phyloP scores from a whole-genome alignment of 2,797 vertebrate genomes.

The Gambusia yucatana region DNA sequence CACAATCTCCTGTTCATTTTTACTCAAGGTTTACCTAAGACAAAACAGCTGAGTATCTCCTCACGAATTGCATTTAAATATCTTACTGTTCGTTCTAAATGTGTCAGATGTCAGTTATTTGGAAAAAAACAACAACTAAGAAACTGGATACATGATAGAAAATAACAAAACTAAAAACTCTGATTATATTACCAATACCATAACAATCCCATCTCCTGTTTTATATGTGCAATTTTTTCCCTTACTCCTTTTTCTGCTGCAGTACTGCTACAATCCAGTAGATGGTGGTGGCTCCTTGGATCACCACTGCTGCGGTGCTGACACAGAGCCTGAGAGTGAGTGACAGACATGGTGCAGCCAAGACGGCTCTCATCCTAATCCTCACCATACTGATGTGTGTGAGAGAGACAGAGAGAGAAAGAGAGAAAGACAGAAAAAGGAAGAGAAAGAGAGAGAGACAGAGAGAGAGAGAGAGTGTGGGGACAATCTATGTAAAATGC shows the following conservation, averaged over 20 bases:
- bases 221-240: background rate
- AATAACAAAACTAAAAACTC: background rate
- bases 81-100: too few relatives aligned
- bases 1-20: too few relatives aligned
- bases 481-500: slow-evolving; percentile 9
- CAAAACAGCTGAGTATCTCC: too few relatives aligned
- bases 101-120: too few relatives aligned
- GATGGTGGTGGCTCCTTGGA: slow-evolving; percentile 80
- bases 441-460: too few relatives aligned
- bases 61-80: too few relatives aligned
- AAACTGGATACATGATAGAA: slow-evolving; percentile 1
- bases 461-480: too few relatives aligned
- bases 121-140: background rate
- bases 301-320: slow-evolving; percentile 61
- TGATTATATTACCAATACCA: background rate
- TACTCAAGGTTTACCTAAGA: too few relatives aligned
- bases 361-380: slow-evolving; percentile 60
- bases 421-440: too few relatives aligned
- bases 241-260: slow-evolving; percentile 21
- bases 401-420: background rate
- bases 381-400: slow-evolving; percentile 21
- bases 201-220: background rate
- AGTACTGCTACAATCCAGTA: slow-evolving; percentile 71
- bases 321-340: slow-evolving; percentile 51
- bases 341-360: slow-evolving; percentile 54